Conservation (phyloP, 1,140 invertebrate species). For the Hyles euphorbiae region DNA sequence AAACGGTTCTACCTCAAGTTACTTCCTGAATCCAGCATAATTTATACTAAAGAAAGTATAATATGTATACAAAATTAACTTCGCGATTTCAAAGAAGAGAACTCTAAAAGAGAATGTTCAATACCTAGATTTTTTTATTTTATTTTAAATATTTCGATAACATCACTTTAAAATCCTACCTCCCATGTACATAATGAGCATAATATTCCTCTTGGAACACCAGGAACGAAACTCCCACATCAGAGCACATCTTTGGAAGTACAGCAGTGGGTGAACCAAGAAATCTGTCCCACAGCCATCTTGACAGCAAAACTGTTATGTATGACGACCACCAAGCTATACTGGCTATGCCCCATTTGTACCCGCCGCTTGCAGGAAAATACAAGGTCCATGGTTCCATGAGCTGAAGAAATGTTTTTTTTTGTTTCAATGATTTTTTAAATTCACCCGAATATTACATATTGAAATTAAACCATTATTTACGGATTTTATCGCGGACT, state of each 20-base stretch:
- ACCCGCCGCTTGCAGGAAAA: conserved; percentile 38
- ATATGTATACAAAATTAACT: too few species aligned
- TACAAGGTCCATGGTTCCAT: conserved; percentile 27
- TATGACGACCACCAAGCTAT: conserved; percentile 50
- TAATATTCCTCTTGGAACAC: conserved; percentile 59
- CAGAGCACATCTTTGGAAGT: conserved; percentile 37
- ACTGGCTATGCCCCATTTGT: conserved; percentile 39
- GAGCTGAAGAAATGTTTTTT: conserved; percentile 26
- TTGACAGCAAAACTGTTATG: conserved; percentile 17
- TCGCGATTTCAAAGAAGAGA: too few species aligned
- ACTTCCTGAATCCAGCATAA: too few species aligned
- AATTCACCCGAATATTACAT: too few species aligned
- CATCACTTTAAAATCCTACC: conserved; percentile 25
- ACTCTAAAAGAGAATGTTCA: too few species aligned
- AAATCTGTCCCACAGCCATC: conserved; percentile 27
- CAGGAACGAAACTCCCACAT: conserved; percentile 43
- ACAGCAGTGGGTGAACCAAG: conserved; percentile 20
- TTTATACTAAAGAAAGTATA: too few species aligned
- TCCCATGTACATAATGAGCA: conserved; percentile 61
- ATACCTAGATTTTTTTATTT: too few species aligned
- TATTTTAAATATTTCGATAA: too few species aligned
- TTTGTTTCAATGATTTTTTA: too few species aligned
- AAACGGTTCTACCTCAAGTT: too few species aligned
- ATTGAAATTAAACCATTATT: too few species aligned
- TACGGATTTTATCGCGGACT: too few species aligned